Evolutionary conservation across 2,888 invertebrate genomes (phyloP).

Genomic region (Glaucopsyche alexis): DNA sequence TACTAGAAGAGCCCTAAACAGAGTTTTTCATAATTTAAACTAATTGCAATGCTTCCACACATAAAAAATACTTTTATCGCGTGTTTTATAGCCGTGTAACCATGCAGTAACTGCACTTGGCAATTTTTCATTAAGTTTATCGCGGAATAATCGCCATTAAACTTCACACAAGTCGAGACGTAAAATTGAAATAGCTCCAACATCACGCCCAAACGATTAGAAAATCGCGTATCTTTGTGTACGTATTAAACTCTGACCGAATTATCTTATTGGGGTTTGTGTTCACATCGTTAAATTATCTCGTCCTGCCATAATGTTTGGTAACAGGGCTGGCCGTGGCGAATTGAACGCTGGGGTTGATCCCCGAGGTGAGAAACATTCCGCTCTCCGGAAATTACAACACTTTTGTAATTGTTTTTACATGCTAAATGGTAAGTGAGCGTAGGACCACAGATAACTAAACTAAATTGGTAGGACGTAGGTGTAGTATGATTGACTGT

Average conservation of each 20-base stretch:
- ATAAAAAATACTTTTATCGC: conserved; percentile 32
- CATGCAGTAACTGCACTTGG: neutral
- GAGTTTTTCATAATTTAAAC: neutral
- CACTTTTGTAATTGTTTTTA: neutral
- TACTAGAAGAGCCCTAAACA: neutral
- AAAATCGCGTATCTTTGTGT: conserved; percentile 69
- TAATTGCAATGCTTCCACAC: neutral
- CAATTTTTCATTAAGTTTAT: conserved; percentile 50
- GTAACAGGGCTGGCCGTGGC: conserved; percentile 69
- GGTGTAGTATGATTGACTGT: too few species aligned
- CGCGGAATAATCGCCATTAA: conserved; percentile 49
- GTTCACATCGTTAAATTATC: conserved; percentile 78
- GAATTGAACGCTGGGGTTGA: conserved; percentile 60
- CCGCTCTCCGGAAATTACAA: too few species aligned
- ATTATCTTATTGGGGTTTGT: conserved; percentile 60
- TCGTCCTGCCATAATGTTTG: conserved; percentile 77
- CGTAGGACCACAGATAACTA: too few species aligned
- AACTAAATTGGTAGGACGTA: too few species aligned
- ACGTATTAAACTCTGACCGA: conserved; percentile 78
- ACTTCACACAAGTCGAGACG: conserved; percentile 69
- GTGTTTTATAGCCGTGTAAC: conserved; percentile 22
- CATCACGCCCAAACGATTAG: conserved; percentile 69
- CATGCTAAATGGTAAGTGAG: neutral
- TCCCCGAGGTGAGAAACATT: conserved; percentile 46
- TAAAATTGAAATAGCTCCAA: conserved; percentile 66